These are phyloP conservation scores for Cotesia vestalis DNA, from an alignment of 1,140 invertebrate genomes.

Conservation along the genomic window DNA sequence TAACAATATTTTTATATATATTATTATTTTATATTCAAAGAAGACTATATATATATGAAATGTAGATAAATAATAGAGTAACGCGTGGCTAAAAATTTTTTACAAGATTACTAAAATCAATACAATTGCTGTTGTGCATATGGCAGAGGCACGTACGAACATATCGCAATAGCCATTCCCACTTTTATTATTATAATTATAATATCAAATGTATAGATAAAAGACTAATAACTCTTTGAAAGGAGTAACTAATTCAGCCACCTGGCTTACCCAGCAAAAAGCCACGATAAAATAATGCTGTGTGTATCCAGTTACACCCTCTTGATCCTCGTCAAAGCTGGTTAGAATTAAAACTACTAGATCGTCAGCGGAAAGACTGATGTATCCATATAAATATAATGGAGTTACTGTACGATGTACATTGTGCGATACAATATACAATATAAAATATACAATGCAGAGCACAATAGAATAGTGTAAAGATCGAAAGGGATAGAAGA, in stretches of 20 bases:
- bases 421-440: neutral
- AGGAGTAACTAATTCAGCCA: constrained; percentile 27
- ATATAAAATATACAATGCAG: too few species aligned
- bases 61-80: neutral
- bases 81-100: constrained; percentile 3
- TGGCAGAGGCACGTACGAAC: neutral
- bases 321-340: constrained; percentile 5
- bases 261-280: constrained; percentile 29
- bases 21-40: too few species aligned
- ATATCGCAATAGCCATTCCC: neutral
- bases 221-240: constrained; percentile 11
- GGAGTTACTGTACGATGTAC: neutral
- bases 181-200: too few species aligned
- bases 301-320: constrained; percentile 36
- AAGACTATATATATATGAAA: too few species aligned
- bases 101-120: neutral
- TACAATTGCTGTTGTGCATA: too few species aligned
- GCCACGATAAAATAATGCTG: constrained; percentile 27
- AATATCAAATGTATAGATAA: neutral
- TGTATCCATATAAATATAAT: neutral
- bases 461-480: neutral
- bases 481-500: constrained; percentile 9
- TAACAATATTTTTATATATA: too few species aligned
- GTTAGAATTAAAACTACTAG: constrained; percentile 23
- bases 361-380: neutral